Conservation (phyloP, 2,797 vertebrate genomes). For the Acanthurus lineatus region DNA sequence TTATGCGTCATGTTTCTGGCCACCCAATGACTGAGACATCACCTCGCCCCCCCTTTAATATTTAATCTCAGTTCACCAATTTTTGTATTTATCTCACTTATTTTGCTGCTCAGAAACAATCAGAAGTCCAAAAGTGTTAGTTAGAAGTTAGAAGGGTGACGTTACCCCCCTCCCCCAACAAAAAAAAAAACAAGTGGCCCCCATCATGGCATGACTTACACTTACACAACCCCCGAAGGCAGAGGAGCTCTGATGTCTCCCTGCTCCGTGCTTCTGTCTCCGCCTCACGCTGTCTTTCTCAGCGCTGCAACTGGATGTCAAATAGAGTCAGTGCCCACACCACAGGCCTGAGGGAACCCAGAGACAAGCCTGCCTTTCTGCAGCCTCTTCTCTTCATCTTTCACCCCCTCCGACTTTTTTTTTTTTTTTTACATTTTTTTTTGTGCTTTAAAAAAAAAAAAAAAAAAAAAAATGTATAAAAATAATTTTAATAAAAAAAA, state of each 20-base stretch:
- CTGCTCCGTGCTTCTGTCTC: slow-evolving; percentile 72
- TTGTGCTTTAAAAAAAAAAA: too few species aligned
- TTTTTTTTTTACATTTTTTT: too few species aligned
- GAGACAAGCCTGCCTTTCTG: slow-evolving; percentile 78
- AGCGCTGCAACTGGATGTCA: slow-evolving; percentile 76
- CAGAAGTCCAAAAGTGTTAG: slow-evolving; percentile 59
- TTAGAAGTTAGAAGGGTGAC: slow-evolving; percentile 77
- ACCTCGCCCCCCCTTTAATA: slow-evolving; percentile 38
- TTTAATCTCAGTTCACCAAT: slow-evolving; percentile 48
- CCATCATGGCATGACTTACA: slow-evolving; percentile 79
- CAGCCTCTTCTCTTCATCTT: slow-evolving; percentile 70
- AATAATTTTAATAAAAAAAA: too few species aligned
- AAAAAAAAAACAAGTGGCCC: slow-evolving; percentile 65
- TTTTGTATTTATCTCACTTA: slow-evolving; percentile 55
- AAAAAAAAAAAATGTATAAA: slow-evolving; percentile 3
- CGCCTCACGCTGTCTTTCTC: slow-evolving; percentile 77
- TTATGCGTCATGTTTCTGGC: too few species aligned
- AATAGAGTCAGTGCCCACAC: slow-evolving; percentile 83
- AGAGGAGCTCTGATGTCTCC: slow-evolving; percentile 73
- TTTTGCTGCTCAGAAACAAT: slow-evolving; percentile 48
- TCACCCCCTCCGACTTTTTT: slow-evolving; percentile 32
- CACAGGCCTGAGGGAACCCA: slow-evolving; percentile 77
- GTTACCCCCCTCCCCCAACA: slow-evolving; percentile 68
- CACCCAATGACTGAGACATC: not conserved
- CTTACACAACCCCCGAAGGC: slow-evolving; percentile 78